A percentile compares a stretch with the other conserved stretches of the same genome.
These are phyloP conservation scores for Porites evermanni DNA, from an alignment of 92 coral and sea anemone genomes.

Conservation along the genomic window DNA sequence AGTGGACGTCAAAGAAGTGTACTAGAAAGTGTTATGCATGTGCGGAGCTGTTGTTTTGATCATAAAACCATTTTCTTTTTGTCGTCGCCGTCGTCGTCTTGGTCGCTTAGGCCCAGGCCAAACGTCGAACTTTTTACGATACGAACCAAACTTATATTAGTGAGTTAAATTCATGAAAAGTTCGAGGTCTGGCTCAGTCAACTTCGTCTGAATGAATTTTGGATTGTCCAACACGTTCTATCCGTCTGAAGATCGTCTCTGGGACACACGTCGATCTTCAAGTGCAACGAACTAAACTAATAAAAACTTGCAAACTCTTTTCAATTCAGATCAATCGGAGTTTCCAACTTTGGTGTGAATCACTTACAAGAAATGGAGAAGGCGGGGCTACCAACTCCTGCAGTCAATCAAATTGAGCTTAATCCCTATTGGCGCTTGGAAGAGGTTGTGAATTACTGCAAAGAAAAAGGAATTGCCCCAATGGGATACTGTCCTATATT, in stretches of 20 bases:
- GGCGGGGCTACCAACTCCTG: conserved; percentile 77
- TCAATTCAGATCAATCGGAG: conserved; percentile 75
- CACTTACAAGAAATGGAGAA: conserved; percentile 72
- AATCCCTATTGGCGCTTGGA: conserved; percentile 80
- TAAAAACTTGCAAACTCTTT: neutral
- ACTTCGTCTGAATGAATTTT: neutral
- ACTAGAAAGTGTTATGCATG: too few relatives aligned
- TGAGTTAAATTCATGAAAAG: too few relatives aligned
- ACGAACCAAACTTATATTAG: too few relatives aligned
- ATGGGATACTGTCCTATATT: conserved; percentile 71
- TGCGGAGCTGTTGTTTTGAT: too few relatives aligned
- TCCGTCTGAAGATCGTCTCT: neutral
- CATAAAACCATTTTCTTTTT: too few relatives aligned
- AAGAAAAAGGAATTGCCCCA: conserved; percentile 57
- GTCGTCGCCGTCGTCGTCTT: too few relatives aligned
- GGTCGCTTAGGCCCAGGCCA: too few relatives aligned
- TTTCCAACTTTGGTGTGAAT: conserved; percentile 74
- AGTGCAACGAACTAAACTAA: neutral
- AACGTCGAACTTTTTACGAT: too few relatives aligned
- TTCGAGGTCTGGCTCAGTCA: too few relatives aligned
- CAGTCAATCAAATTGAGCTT: conserved; percentile 86
- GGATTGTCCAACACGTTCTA: too few relatives aligned
- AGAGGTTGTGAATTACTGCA: conserved; percentile 67
- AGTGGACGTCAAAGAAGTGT: too few relatives aligned
- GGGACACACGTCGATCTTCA: too few relatives aligned